Conservation (phyloP, 2,797 vertebrate species). For the Dallia pectoralis region DNA sequence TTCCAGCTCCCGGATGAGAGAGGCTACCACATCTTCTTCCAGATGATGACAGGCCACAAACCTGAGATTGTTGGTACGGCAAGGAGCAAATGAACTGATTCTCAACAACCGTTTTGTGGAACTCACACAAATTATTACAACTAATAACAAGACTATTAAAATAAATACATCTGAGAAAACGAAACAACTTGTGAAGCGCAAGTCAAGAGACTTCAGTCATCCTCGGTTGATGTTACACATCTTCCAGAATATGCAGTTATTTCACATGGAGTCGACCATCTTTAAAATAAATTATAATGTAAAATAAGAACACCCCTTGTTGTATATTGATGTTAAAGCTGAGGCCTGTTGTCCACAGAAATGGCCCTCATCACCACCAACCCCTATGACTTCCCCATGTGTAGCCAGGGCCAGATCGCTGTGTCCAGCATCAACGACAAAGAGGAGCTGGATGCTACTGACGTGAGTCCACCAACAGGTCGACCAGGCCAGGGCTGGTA, state of each 20-base stretch:
- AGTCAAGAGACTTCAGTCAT: background rate
- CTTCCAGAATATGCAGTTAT: background rate
- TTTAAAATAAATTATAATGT: background rate
- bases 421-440: slow-evolving; percentile 59
- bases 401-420: background rate
- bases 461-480: slow-evolving; percentile 67
- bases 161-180: background rate
- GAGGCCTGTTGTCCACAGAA: background rate
- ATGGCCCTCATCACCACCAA: slow-evolving; percentile 70
- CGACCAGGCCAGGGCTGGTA: slow-evolving; percentile 10
- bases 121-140: background rate
- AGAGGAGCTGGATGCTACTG: slow-evolving; percentile 80
- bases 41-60: slow-evolving; percentile 74
- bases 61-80: slow-evolving; percentile 70
- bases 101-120: background rate
- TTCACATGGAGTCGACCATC: background rate
- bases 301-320: background rate
- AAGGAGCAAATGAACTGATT: slow-evolving; percentile 21
- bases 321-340: background rate
- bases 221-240: background rate
- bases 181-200: background rate
- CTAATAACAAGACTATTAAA: background rate
- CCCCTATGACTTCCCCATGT: slow-evolving; percentile 56
- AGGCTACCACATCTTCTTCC: slow-evolving; percentile 78
- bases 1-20: slow-evolving; percentile 77